Evolutionary conservation across 2,113 vertebrate genomes (phyloP).

Genomic region (Axis porcinus): DNA sequence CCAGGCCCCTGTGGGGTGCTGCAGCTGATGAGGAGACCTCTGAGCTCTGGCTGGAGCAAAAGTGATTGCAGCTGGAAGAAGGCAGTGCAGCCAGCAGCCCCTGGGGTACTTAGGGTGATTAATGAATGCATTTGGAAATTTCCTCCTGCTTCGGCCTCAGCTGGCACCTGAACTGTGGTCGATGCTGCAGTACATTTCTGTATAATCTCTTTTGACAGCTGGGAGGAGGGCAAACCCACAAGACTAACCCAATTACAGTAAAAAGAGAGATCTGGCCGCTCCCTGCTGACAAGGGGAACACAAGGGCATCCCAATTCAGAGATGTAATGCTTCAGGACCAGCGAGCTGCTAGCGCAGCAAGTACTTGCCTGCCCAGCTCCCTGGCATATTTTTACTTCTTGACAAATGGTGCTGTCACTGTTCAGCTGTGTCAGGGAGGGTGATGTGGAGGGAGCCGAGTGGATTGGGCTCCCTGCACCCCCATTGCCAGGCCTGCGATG

Average conservation of each 20-base stretch:
- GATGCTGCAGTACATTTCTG: background rate
- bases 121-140: conserved; percentile 47
- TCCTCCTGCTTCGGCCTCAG: background rate
- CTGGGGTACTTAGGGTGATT: background rate
- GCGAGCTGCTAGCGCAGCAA: background rate
- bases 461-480: background rate
- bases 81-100: background rate
- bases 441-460: background rate
- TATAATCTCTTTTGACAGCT: conserved; percentile 63
- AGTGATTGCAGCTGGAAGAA: background rate
- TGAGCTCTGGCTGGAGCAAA: background rate
- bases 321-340: background rate
- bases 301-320: conserved; percentile 40
- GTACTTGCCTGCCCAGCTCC: background rate
- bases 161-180: conserved; percentile 22
- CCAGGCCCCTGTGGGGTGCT: background rate
- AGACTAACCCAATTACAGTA: conserved; percentile 58
- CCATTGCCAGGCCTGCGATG: background rate
- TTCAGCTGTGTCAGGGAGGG: background rate
- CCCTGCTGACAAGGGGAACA: conserved; percentile 49
- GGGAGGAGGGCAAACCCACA: background rate
- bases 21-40: background rate
- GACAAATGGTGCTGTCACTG: conserved; percentile 44
- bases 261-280: conserved; percentile 27
- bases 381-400: conserved; percentile 5